A percentile compares a stretch with the other conserved stretches of the same genome.
phyloP scores from a whole-genome alignment of 64 coral and sea anemone species.

The Dendronephthya gigantea region DNA sequence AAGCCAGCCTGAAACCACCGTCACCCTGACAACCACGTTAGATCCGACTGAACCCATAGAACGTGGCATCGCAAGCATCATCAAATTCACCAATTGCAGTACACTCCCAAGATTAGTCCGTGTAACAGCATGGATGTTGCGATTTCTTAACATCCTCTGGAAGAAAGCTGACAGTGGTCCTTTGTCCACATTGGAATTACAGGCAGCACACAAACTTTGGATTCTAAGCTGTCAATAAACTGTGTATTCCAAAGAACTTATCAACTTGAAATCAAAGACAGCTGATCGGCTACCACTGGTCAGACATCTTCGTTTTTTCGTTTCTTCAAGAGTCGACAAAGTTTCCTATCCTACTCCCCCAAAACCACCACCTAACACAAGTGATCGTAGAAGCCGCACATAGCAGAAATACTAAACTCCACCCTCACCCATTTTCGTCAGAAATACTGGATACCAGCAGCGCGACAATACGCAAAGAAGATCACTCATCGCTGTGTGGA shows the following conservation, averaged over 20 bases:
- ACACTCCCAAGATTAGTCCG: neutral
- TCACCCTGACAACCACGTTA: neutral
- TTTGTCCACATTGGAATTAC: neutral
- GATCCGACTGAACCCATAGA: neutral
- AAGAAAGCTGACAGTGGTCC: neutral
- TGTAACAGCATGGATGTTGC: neutral
- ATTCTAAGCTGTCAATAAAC: neutral
- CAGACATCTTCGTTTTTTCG: neutral
- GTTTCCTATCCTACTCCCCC: neutral
- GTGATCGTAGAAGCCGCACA: neutral
- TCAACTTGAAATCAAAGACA: neutral
- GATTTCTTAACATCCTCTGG: neutral
- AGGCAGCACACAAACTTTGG: neutral
- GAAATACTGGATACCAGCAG: slow-evolving; percentile 40
- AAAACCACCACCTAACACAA: neutral
- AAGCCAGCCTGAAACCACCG: neutral
- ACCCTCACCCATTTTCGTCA: slow-evolving; percentile 40
- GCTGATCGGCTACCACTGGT: neutral
- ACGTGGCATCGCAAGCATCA: neutral
- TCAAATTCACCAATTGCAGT: neutral
- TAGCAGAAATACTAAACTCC: neutral
- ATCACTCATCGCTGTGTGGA: slow-evolving; percentile 24
- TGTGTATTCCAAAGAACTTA: neutral
- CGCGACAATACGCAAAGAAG: slow-evolving; percentile 1
- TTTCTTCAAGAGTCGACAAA: neutral